Base-by-base conservation (phyloP, 2,113 vertebrate species). In the Nerophis lumbriciformis region DNA sequence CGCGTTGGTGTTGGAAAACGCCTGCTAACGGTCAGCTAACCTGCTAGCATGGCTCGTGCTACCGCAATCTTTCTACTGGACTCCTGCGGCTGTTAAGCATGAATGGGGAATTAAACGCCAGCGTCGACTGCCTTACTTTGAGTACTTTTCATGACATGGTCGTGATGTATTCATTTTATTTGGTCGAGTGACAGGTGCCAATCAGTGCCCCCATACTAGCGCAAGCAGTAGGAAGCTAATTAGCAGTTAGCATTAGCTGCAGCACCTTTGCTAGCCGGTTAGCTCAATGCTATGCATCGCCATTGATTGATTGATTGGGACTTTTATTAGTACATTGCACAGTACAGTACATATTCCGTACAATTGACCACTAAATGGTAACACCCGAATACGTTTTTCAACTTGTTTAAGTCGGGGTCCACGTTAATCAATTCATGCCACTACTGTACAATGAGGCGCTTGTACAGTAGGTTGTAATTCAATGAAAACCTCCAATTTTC, bases 21-120 rank as follows among this genome's bases (percentile, higher is more conserved):
- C 69, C 57, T 65, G 83, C 73, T 79, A 73, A 69, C 52, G 66
- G 66, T 80, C 42, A 76, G 76, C 71, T 57, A 50, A 21, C 35
- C 52, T 75, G 75, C 78, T 65, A 73, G 76, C 47, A 45, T 16
- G 36, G 53, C 4, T 15, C 21, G 42, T 62, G 54, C 51, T 60
- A 51, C 58, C 50, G 52, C n/a, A 57, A 19, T 2, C 39, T 19
- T 21, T 38, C 39, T 57, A 39, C 39, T 16, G 16, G 15, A 42
- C 35, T 54, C 10, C 28, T 38, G 16, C 6, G 16, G 8, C 10
- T 21, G 6, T 45, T 11, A 45, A 16, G 37, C n/a, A 42, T 4
- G 5, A 6, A 37, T 6, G 14, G 12, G 14, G 10, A 12, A 16
- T 35, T 13, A 10, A 0, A 11, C 0, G 12, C 7, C 14, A 2